Conservation (phyloP, 2,888 invertebrate genomes). For the Biston stratarius region DNA sequence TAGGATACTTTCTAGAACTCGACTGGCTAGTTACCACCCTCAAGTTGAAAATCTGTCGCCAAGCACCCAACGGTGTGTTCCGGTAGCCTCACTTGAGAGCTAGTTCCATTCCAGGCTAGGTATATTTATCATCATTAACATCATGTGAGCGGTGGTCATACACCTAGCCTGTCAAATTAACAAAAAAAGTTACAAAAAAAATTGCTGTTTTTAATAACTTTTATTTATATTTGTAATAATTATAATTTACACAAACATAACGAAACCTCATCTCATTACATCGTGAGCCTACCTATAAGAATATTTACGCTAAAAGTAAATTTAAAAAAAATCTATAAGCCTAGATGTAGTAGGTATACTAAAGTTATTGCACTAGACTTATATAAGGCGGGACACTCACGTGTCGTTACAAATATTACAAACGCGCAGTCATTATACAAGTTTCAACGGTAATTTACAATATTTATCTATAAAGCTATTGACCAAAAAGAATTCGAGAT, state of each 20-base stretch:
- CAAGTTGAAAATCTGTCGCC: too few species aligned
- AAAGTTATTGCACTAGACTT: slow-evolving; percentile 47
- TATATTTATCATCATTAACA: too few species aligned
- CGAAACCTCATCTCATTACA: slow-evolving; percentile 73
- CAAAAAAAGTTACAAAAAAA: slow-evolving; percentile 18
- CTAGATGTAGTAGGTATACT: slow-evolving; percentile 28
- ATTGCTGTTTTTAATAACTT: slow-evolving; percentile 78
- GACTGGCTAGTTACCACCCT: too few species aligned
- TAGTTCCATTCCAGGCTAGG: too few species aligned
- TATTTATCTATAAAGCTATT: background rate
- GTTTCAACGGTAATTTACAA: background rate
- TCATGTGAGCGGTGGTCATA: too few species aligned
- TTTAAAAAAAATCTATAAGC: slow-evolving; percentile 40
- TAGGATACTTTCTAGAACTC: too few species aligned
- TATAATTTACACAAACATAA: slow-evolving; percentile 85
- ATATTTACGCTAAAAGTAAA: slow-evolving; percentile 36
- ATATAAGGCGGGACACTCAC: slow-evolving; percentile 35
- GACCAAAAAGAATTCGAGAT: background rate
- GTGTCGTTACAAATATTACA: slow-evolving; percentile 8
- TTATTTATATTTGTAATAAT: slow-evolving; percentile 78
- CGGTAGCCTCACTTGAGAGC: too few species aligned
- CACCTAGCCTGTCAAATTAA: too few species aligned
- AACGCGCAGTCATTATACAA: background rate
- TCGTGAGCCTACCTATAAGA: slow-evolving; percentile 48
- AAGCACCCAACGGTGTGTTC: too few species aligned